These are phyloP conservation scores for Argentina silus DNA, from an alignment of 2,797 vertebrate species.

Conservation along the genomic window DNA sequence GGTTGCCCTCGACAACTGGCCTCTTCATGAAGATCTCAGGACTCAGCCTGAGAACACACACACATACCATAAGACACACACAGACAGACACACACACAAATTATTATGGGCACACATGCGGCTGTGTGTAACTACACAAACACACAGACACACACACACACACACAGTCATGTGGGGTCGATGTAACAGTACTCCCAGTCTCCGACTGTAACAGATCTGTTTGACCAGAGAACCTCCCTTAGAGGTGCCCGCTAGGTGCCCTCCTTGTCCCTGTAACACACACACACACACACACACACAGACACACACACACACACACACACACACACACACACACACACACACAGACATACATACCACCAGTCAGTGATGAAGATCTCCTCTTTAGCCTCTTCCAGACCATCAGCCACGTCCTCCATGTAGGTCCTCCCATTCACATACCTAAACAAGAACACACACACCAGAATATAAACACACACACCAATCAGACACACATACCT, in stretches of 20 bases:
- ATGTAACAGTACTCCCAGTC: constrained; percentile 41
- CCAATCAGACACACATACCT: background rate
- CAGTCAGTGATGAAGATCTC: constrained; percentile 99
- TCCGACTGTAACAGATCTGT: constrained; percentile 63
- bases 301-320: constrained; percentile 27
- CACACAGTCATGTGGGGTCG: constrained; percentile 6
- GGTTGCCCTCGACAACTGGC: constrained; percentile 94
- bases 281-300: constrained; percentile 7
- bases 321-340: constrained; percentile 18
- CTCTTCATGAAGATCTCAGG: constrained; percentile 98
- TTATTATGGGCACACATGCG: background rate
- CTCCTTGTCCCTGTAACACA: constrained; percentile 23
- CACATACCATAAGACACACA: constrained; percentile 17
- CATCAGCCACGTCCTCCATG: constrained; percentile 93
- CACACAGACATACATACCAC: constrained; percentile 83
- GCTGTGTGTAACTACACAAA: background rate
- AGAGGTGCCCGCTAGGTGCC: constrained; percentile 52
- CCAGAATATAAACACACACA: constrained; percentile 6
- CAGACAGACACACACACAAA: constrained; percentile 9
- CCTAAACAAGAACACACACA: constrained; percentile 75
- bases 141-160: constrained; percentile 15
- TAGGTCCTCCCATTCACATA: constrained; percentile 94
- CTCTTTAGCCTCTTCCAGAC: constrained; percentile 91
- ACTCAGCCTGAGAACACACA: constrained; percentile 81
- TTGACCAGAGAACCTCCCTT: constrained; percentile 54